Evolutionary conservation across 2,113 vertebrate genomes (phyloP).

Genomic region (Elgaria multicarinata): DNA sequence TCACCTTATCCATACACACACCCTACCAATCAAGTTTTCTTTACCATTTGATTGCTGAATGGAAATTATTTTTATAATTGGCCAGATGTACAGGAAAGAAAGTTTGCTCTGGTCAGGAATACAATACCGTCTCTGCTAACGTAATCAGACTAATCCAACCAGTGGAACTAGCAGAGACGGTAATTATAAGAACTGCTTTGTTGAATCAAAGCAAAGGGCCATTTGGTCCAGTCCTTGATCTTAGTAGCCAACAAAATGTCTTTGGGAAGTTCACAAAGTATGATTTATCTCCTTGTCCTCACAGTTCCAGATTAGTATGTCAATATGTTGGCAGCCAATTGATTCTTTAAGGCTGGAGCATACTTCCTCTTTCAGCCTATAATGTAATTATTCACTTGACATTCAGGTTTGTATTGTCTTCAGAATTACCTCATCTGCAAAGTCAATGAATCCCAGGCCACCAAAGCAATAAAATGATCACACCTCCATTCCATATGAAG

Average conservation of each 20-base stretch:
- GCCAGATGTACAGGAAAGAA: constrained; percentile 25
- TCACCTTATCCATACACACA: not conserved
- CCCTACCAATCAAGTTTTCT: constrained; percentile 9
- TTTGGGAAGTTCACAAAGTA: not conserved
- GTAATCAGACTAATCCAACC: not conserved
- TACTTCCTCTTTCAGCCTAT: not conserved
- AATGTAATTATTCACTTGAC: not conserved
- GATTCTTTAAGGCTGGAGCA: not conserved
- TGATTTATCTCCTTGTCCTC: not conserved
- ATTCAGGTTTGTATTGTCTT: not conserved
- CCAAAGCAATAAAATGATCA: not conserved
- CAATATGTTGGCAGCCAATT: not conserved
- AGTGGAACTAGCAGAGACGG: not conserved
- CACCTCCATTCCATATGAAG: not conserved
- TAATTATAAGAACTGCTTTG: fast-evolving
- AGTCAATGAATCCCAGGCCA: not conserved
- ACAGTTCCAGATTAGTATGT: not conserved
- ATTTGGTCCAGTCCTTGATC: not conserved
- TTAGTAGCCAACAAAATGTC: not conserved
- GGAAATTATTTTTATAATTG: not conserved
- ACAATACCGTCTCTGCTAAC: not conserved
- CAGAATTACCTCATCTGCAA: not conserved
- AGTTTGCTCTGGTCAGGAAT: not conserved
- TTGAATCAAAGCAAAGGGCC: not conserved
- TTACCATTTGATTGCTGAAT: constrained; percentile 27